Conservation (phyloP, 2,888 invertebrate genomes). For the Clitarchus hookeri region DNA sequence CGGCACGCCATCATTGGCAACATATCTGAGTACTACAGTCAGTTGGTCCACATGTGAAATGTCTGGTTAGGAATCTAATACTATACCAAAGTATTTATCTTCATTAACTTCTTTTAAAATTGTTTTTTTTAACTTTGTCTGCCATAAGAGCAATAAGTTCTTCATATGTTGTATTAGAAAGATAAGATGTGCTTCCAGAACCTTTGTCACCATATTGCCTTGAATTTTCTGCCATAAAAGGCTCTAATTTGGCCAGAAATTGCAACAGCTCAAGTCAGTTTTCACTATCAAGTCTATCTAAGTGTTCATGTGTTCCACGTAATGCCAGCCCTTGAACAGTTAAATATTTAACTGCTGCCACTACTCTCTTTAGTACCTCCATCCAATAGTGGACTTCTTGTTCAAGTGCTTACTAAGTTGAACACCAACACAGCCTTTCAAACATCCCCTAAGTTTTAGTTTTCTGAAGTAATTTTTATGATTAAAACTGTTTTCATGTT, state of each 20-base stretch:
- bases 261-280: not conserved
- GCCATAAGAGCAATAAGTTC: too few species aligned
- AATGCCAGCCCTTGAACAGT: too few species aligned
- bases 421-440: not conserved
- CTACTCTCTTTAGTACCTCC: not conserved
- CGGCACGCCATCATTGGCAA: not conserved
- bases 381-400: not conserved
- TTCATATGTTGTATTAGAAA: too few species aligned
- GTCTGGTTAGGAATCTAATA: too few species aligned
- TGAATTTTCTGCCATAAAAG: not conserved
- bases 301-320: too few species aligned
- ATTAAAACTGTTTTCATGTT: not conserved
- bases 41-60: too few species aligned
- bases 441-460: not conserved
- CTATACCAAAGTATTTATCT: too few species aligned
- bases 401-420: not conserved
- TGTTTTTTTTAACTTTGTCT: too few species aligned
- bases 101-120: too few species aligned
- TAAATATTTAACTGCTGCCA: too few species aligned
- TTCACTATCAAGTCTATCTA: too few species aligned
- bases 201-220: not conserved
- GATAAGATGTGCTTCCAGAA: too few species aligned
- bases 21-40: conserved; percentile 22
- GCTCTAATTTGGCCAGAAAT: not conserved
- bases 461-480: not conserved